phyloP scores from a whole-genome alignment of 2,888 invertebrate species.

The Noctua janthe region DNA sequence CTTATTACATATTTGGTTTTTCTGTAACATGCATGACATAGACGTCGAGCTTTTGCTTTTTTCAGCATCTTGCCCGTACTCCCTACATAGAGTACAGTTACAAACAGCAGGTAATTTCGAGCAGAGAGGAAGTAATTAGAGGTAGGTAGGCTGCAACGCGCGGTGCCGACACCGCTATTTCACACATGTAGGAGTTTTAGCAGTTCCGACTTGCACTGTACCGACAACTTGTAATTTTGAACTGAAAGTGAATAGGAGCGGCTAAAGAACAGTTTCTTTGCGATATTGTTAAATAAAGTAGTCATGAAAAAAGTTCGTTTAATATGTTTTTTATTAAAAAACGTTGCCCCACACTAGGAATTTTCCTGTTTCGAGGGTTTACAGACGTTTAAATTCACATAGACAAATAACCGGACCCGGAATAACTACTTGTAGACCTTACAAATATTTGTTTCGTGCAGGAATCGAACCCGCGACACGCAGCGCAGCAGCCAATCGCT shows the following conservation, averaged over 20 bases:
- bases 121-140: slow-evolving; percentile 47
- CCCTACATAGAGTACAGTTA: slow-evolving; percentile 3
- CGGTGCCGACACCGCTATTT: slow-evolving; percentile 14
- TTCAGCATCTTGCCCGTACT: neutral
- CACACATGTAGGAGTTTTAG: slow-evolving; percentile 18
- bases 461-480: too few species aligned
- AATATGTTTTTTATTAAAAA: too few species aligned
- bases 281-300: neutral
- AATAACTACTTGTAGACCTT: too few species aligned
- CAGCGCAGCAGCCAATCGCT: too few species aligned
- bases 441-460: too few species aligned
- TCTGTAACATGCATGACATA: neutral
- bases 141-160: neutral
- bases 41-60: neutral
- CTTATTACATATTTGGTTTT: neutral
- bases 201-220: slow-evolving; percentile 26
- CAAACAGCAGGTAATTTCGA: slow-evolving; percentile 25
- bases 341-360: too few species aligned
- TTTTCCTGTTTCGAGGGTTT: too few species aligned
- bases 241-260: neutral
- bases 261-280: neutral
- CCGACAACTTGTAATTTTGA: neutral
- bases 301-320: neutral
- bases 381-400: too few species aligned
- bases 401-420: too few species aligned